A percentile compares a stretch with the other conserved stretches of the same genome.
Evolutionary conservation across 2,888 invertebrate genomes (phyloP).

Genomic region (Cosmopolites sordidus): DNA sequence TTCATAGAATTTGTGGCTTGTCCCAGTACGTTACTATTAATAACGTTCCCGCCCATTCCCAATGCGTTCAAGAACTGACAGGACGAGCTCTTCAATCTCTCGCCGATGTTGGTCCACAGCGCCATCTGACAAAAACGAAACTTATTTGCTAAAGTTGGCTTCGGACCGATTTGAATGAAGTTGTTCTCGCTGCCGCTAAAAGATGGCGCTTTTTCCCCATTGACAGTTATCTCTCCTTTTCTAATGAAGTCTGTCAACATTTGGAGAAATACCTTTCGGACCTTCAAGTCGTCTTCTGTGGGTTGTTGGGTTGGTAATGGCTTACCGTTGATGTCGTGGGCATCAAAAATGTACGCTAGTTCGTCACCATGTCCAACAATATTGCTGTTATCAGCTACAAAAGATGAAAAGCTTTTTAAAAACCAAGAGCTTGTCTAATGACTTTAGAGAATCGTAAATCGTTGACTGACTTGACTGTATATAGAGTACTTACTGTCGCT

Average conservation of each 20-base stretch:
- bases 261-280: conserved; percentile 62
- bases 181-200: conserved; percentile 49
- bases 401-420: too few species aligned
- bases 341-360: conserved; percentile 66
- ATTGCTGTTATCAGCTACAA: conserved; percentile 28
- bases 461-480: too few species aligned
- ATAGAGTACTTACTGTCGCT: conserved; percentile 9
- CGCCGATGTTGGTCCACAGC: conserved; percentile 61
- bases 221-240: conserved; percentile 46
- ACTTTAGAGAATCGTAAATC: too few species aligned
- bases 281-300: conserved; percentile 56
- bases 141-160: conserved; percentile 49
- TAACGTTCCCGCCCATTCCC: neutral
- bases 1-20: too few species aligned
- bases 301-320: conserved; percentile 47
- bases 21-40: too few species aligned
- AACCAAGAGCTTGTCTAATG: too few species aligned
- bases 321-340: conserved; percentile 57
- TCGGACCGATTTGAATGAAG: conserved; percentile 54
- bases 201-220: conserved; percentile 44
- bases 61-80: conserved; percentile 48
- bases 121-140: conserved; percentile 66
- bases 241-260: conserved; percentile 66
- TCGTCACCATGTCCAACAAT: conserved; percentile 68
- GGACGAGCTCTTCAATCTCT: conserved; percentile 54